Percentiles rank a stretch among this genome's conserved stretches.
phyloP scores from a whole-genome alignment of 1,140 invertebrate species.

The Lordiphosa collinella region DNA sequence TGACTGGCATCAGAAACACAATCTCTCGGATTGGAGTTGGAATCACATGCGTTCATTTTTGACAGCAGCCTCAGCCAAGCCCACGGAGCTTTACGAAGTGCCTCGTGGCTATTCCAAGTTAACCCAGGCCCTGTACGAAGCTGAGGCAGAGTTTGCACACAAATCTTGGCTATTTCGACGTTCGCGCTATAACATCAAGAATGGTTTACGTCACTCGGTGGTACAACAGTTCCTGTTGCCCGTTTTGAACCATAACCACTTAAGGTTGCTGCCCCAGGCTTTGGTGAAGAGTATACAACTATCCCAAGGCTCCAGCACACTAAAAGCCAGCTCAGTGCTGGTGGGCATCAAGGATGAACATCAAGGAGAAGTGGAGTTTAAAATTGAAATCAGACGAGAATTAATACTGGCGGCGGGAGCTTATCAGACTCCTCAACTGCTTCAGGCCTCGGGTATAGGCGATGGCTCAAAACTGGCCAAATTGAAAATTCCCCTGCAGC shows the following conservation, averaged over 20 bases:
- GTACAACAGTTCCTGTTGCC: conserved; percentile 85
- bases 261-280: conserved; percentile 86
- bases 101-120: conserved; percentile 74
- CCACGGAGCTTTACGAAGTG: conserved; percentile 44
- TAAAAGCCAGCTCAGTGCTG: conserved; percentile 42
- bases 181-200: conserved; percentile 82
- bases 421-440: conserved; percentile 86
- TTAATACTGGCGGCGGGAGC: conserved; percentile 86
- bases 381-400: conserved; percentile 83
- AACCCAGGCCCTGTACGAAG: conserved; percentile 80
- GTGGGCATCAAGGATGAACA: conserved; percentile 64
- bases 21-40: conserved; percentile 82
- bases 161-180: conserved; percentile 79
- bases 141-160: conserved; percentile 79
- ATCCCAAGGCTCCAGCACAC: neutral
- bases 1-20: conserved; percentile 80
- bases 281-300: conserved; percentile 81
- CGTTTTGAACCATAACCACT: conserved; percentile 83
- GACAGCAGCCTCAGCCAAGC: conserved; percentile 36
- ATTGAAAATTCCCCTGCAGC: conserved; percentile 81
- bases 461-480: conserved; percentile 80
- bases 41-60: conserved; percentile 47
- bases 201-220: conserved; percentile 86
- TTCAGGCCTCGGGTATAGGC: conserved; percentile 87
- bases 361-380: conserved; percentile 65